Conservation (phyloP, 2,797 vertebrate genomes). For the Acipenser oxyrinchus region DNA sequence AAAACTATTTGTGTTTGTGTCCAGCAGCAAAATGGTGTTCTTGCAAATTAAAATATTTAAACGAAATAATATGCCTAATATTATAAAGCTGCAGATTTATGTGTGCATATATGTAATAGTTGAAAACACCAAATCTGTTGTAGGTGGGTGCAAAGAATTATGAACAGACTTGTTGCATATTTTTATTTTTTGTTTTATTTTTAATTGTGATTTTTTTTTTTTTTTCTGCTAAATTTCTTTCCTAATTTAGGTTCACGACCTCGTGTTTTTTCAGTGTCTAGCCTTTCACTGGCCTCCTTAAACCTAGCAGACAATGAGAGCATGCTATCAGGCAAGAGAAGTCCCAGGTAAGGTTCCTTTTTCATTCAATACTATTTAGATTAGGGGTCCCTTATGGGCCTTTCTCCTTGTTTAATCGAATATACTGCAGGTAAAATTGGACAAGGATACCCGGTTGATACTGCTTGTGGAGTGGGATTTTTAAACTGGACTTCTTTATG, state of each 20-base stretch:
- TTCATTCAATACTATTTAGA: neutral
- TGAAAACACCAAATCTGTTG: neutral
- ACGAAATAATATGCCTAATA: too few relatives aligned
- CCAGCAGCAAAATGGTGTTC: too few relatives aligned
- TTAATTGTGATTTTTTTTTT: slow-evolving; percentile 29
- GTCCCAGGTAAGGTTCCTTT: slow-evolving; percentile 69
- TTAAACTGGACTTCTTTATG: too few relatives aligned
- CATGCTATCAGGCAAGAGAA: slow-evolving; percentile 81
- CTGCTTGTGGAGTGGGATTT: too few relatives aligned
- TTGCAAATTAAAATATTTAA: too few relatives aligned
- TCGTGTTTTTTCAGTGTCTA: slow-evolving; percentile 89
- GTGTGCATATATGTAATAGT: too few relatives aligned
- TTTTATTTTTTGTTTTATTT: slow-evolving; percentile 24
- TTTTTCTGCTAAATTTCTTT: slow-evolving; percentile 19
- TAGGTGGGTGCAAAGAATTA: slow-evolving; percentile 35
- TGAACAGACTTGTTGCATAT: slow-evolving; percentile 34
- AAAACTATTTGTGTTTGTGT: too few relatives aligned
- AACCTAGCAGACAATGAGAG: slow-evolving; percentile 82
- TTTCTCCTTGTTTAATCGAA: too few relatives aligned
- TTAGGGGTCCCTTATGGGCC: too few relatives aligned
- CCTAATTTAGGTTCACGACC: slow-evolving; percentile 70
- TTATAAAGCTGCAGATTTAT: too few relatives aligned
- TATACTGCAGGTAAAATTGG: too few relatives aligned
- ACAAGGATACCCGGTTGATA: too few relatives aligned
- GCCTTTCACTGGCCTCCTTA: slow-evolving; percentile 88